phyloP scores from a whole-genome alignment of 92 coral and sea anemone genomes.

The Isaurus tuberculatus region DNA sequence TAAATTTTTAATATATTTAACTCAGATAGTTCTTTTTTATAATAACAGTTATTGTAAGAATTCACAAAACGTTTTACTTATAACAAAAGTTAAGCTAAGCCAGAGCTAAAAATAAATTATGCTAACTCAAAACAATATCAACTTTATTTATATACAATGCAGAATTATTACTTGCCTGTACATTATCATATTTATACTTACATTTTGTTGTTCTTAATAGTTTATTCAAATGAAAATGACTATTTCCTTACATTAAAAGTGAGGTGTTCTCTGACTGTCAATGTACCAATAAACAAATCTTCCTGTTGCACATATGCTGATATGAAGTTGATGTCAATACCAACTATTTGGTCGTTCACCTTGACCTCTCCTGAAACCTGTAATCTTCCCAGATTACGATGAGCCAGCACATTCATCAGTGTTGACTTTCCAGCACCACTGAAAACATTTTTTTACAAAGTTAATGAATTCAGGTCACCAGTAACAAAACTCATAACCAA shows the following conservation, averaged over 20 bases:
- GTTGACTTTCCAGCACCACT: slow-evolving; percentile 98
- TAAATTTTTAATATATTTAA: no score
- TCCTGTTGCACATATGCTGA: slow-evolving; percentile 97
- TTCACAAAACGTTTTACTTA: no score
- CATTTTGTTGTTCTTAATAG: neutral
- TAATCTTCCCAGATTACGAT: slow-evolving; percentile 84
- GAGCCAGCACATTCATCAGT: slow-evolving; percentile 90
- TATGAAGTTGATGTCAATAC: slow-evolving; percentile 77
- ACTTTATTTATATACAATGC: no score
- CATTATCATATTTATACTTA: neutral
- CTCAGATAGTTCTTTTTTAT: no score
- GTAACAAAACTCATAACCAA: neutral
- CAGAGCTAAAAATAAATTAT: no score
- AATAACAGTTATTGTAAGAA: no score
- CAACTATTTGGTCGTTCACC: slow-evolving; percentile 71
- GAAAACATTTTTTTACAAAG: neutral
- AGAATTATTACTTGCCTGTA: neutral
- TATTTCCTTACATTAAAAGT: slow-evolving; percentile 75
- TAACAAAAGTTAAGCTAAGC: no score
- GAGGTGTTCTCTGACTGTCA: slow-evolving; percentile 94
- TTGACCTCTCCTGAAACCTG: slow-evolving; percentile 81
- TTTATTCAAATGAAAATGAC: no score
- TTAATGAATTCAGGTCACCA: neutral
- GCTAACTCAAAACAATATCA: no score
- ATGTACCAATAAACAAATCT: slow-evolving; percentile 92